Percentiles rank a stretch among this genome's conserved stretches.
These are phyloP conservation scores for Bungarus multicinctus DNA, from an alignment of 2,113 vertebrate species.

Conservation along the genomic window DNA sequence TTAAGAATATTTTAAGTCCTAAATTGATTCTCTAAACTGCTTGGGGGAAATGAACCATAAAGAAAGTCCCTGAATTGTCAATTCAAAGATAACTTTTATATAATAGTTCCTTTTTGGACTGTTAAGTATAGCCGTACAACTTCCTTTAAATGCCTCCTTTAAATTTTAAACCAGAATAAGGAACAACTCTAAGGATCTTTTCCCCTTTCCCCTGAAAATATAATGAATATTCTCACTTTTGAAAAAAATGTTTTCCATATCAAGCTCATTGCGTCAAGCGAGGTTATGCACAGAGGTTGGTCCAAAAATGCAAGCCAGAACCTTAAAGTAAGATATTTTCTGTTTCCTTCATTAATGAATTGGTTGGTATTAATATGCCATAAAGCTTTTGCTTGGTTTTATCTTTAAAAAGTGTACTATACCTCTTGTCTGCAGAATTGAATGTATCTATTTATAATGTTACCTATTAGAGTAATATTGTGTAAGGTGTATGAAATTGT, in stretches of 20 bases:
- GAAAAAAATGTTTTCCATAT: not conserved
- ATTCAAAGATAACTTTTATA: not conserved
- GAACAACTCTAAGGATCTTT: not conserved
- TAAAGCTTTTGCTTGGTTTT: not conserved
- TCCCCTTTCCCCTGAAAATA: not conserved
- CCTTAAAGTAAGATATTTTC: not conserved
- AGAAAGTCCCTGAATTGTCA: not conserved
- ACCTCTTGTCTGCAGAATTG: not conserved
- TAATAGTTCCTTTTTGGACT: not conserved
- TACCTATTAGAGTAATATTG: not conserved
- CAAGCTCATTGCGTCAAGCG: not conserved
- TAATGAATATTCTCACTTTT: not conserved
- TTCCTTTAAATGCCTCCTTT: not conserved
- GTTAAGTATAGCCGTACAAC: not conserved
- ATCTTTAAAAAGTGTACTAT: not conserved
- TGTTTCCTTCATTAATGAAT: not conserved
- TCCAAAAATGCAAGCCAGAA: not conserved
- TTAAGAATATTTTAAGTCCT: not conserved
- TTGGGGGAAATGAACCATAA: not conserved
- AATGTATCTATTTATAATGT: not conserved
- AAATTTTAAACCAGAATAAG: not conserved
- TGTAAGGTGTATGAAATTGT: not conserved
- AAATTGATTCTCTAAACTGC: not conserved
- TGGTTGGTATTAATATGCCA: not conserved
- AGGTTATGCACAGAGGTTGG: not conserved